phyloP scores from a whole-genome alignment of 2,113 vertebrate species.

The Chrysemys picta region DNA sequence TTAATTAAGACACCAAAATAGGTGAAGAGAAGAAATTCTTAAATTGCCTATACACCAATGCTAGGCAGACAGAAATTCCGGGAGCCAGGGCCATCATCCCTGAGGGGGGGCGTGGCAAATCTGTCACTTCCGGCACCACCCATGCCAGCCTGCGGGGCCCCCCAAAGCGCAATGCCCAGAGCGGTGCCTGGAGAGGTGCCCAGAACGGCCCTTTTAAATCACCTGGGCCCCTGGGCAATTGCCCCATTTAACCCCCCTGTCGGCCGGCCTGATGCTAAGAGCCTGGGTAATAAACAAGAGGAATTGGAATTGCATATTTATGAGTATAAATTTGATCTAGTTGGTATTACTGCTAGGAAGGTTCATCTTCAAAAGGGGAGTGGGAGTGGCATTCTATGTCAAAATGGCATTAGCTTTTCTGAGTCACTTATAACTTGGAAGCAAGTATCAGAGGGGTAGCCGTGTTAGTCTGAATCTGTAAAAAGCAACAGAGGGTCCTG shows the following conservation, averaged over 20 bases:
- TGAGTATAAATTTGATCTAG: neutral
- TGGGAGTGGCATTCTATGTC: neutral
- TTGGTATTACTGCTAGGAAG: neutral
- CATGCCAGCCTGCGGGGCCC: no score
- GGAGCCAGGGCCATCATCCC: no score
- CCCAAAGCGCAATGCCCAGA: no score
- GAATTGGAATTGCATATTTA: neutral
- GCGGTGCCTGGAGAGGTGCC: no score
- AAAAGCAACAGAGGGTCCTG: no score
- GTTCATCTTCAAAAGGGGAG: neutral
- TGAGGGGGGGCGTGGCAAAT: no score
- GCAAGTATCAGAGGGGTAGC: neutral
- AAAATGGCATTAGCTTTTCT: neutral
- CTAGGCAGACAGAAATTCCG: no score
- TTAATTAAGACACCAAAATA: neutral
- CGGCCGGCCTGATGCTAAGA: neutral
- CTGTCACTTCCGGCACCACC: no score
- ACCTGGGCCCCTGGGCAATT: no score
- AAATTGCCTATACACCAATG: neutral
- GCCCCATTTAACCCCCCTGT: no score
- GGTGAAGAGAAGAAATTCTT: neutral
- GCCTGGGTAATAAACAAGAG: neutral
- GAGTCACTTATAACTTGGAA: neutral
- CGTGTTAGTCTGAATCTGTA: no score
- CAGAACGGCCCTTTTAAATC: no score